These are phyloP conservation scores for Neuroscelio doddi DNA, from an alignment of 2,888 invertebrate species.

Conservation along the genomic window DNA sequence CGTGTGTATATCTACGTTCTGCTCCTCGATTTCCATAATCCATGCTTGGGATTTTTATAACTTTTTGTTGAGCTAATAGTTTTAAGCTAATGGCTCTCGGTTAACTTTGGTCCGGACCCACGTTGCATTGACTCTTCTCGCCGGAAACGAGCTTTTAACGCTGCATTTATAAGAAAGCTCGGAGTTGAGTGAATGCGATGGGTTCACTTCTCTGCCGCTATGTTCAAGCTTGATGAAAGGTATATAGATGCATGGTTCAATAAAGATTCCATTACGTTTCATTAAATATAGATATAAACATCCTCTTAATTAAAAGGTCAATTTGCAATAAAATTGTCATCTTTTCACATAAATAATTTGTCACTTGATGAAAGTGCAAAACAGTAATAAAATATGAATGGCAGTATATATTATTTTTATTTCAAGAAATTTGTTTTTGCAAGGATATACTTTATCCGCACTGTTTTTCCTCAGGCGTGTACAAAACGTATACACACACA, in stretches of 20 bases:
- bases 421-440: no score
- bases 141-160: slow-evolving; percentile 59
- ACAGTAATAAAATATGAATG: no score
- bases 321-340: no score
- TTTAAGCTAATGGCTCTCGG: slow-evolving; percentile 57
- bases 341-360: no score
- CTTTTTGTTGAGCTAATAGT: slow-evolving; percentile 51
- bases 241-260: slow-evolving; percentile 1
- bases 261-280: slow-evolving; percentile 2
- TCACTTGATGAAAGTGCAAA: no score
- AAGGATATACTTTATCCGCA: no score
- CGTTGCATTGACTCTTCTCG: slow-evolving; percentile 37
- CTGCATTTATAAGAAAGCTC: slow-evolving; percentile 32
- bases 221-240: slow-evolving; percentile 17
- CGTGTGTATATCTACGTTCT: slow-evolving; percentile 9
- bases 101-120: slow-evolving; percentile 50
- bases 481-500: no score
- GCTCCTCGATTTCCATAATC: slow-evolving; percentile 40
- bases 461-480: no score
- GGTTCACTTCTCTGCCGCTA: slow-evolving; percentile 4
- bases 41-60: slow-evolving; percentile 33
- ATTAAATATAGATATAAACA: background rate
- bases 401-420: no score
- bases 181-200: slow-evolving; percentile 7
- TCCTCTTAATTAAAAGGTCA: no score